Base-by-base conservation (phyloP, 37 sponge, comb jelly and placozoan species). In the Oopsacas minuta region DNA sequence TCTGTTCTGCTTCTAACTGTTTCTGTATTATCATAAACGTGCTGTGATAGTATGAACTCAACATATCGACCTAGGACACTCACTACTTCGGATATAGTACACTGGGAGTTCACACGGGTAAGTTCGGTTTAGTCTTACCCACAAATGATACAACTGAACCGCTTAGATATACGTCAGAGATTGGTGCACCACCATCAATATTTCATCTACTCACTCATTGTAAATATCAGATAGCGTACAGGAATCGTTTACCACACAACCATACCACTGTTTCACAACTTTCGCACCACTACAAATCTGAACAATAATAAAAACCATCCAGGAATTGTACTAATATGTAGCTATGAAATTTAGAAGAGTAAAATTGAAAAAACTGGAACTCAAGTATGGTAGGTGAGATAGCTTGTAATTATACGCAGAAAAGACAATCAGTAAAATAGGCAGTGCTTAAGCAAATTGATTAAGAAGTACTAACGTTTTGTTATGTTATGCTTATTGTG, bases 141-240 rank as follows among this genome's bases (percentile, higher is more conserved):
- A 84, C 84, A 23, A 52, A 35, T 3, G 46, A 37, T 37, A 0
- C 37, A 30, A 10, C 51, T 36, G 52, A 39, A 81, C 82, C 30
- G 32, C 85, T 51, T 23, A 34, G 38, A 30, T 85, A 84, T 82
- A 85, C 89, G 23, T 88, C 89, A 36, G 89, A 86, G 38, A 88
- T 52, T 49, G 89, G 86, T 35, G 85, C 46, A 85, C 81, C 81
- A 37, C 37, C 83, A 85, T 86, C 83, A 85, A 36, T 49, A 37
- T 39, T 22, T 83, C 89, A 28, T 42, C 25, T 35, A 86, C 85
- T 52, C 82, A 88, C 38, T 85, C 53, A 38, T 20, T 35, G 53
- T 83, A 86, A 15, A 86, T 81, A 83, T 88, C 89, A 81, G 86
- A 30, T 1, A 88, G 35, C 17, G 86, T 83, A 37, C 85, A 52